Evolutionary conservation across 2,888 invertebrate species (phyloP), one percentile per base, ranked within the genome.

Genomic region (Drosophila cognata): DNA sequence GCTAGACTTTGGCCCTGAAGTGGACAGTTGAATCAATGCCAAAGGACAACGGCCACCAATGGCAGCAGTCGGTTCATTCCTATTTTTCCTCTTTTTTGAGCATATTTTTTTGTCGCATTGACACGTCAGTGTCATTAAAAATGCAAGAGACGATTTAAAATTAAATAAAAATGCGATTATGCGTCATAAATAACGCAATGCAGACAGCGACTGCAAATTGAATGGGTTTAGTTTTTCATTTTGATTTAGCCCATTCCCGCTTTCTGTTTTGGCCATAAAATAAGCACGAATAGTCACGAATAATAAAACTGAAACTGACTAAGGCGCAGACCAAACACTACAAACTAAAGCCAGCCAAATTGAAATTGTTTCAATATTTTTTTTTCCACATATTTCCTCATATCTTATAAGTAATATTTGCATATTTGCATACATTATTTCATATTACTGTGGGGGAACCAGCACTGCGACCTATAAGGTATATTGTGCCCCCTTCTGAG

Each of bases 111-210:
- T 84, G 84, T 64, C 87, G 89, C 84, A 88, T 86, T 53, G 87
- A 86, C 87, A 88, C 84, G 89, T 77, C 84, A 86, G 75, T 72
- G 71, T 86, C 89, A 79, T 89, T 89, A 78, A 87, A 75, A 84
- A 71, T 60, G 46, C 63, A 71, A 55, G 65, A 71, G 83, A 75
- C 82, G 57, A 68, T 64, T 72, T 73, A 21, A 70, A 77, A 87
- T 87, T 82, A 88, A 89, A 87, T 88, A 89, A 89, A 88, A 88
- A 81, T 82, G 82, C 81, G 88, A 89, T 85, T 89, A 89, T 88
- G 66, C 71, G 48, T 76, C 79, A 73, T 89, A 85, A 85, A 85
- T 77, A 87, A 80, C 74, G 71, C 71, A 72, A 56, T 77, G 77
- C 87, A 79, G 87, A 79, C 83, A 74, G 66, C 67, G 62, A 58